Base-by-base conservation (phyloP, 2,797 vertebrate genomes). In the Trachurus trachurus region DNA sequence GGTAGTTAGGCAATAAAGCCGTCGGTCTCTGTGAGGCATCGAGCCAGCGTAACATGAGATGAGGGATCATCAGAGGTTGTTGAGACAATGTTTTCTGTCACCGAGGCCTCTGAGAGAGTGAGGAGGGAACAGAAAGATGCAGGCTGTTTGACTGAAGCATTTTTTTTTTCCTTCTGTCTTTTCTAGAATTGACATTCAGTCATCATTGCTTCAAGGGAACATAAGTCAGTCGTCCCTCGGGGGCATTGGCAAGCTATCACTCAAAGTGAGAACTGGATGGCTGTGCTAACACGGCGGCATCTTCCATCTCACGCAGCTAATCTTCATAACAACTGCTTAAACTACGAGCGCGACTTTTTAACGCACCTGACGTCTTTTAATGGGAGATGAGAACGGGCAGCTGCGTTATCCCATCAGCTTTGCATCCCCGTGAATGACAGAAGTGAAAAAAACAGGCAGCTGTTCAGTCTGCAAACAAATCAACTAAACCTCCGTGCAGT, bases 171-270 rank as follows among this genome's bases (percentile, higher is more conserved):
- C 26, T 26, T 3, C 73, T 66, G 69, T 81, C 83, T 88, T 86
- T 86, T 88, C 71, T 82, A 74, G 73, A 82, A 71, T 79, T 88
- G 88, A 91, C 87, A 84, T 83, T 56, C 87, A 84, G 81, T 86
- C 84, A 84, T 87, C 83, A 77, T 67, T 34, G 39, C 88, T 89
- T 91, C 86, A 91, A 89, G 84, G 82, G 80, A 86, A 82, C 68
- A 81, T 80, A 88, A 74, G 87, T 88, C 84, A 73, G 76, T 83
- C 87, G 75, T 83, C 84, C 83, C 89, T 68, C 71, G 75, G 90
- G 88, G 88, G 76, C 80, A 72, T 60, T 84, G 88, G 91, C 84
- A 80, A 85, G 78, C 82, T 16, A 90, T 91, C 88, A 90, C 83
- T 92, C 90, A 91, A 78, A 66, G 65, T 26, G 56, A 83, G 73